Base-by-base conservation (phyloP, 2,113 vertebrate species). In the Syngnathoides biaculeatus region DNA sequence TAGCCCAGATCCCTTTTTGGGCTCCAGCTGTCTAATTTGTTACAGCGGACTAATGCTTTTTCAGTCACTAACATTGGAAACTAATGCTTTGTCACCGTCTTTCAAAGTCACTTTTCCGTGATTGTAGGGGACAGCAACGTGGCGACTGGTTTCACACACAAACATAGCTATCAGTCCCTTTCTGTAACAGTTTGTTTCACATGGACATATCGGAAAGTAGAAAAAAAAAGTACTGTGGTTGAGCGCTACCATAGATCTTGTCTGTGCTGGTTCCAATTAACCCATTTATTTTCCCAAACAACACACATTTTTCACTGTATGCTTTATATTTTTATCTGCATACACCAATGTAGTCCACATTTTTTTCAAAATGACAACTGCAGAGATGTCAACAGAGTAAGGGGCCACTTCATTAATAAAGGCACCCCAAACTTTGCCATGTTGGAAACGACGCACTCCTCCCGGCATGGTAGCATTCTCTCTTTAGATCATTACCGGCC, bases 31-130 rank as follows among this genome's bases (percentile, higher is more conserved):
- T 79, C 78, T 45, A 60, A 73, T 79, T 82, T 73, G 72, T 50
- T 68, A 74, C 52, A 65, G 30, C 40, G 9, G 59, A 17, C 53
- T 67, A 76, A 67, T 69, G 66, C 52, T 50, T 68, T 35, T 39
- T 69, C 68, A 63, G 60, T 74, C 62, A 78, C 43, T 66, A 61
- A 58, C 77, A 71, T 70, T 71, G 75, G 67, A 74, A 71, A 43
- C 62, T 73, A 73, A 79, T 80, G 52, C 71, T 71, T 79, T 79
- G 85, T 77, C 79, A 78, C 40, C 63, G 66, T 73, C 64, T 22
- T 35, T 88, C 72, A 69, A 7, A 30, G 65, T 81, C 79, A 67
- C 69, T 69, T 79, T 73, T 64, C 39, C 66, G 45, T 67, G 42
- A 79, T 73, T 75, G 67, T 58, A 72, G 73, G 53, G 11, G 76